Percentiles rank a stretch among this genome's conserved stretches.
phyloP scores from a whole-genome alignment of 1,140 invertebrate genomes.

The Yoshiicerus persimilis region DNA sequence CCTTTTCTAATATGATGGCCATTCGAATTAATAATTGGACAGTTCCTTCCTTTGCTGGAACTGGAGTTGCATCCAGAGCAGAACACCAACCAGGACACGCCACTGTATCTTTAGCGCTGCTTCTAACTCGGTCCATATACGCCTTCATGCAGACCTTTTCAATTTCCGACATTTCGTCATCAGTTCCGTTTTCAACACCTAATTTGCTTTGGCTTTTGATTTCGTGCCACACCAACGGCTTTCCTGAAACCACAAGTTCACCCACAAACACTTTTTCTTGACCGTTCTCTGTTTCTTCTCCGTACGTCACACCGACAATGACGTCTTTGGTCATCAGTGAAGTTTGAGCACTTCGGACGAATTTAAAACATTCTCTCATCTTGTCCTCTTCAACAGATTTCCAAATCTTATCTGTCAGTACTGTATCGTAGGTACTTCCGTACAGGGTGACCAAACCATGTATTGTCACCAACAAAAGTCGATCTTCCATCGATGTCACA shows the following conservation, averaged over 20 bases:
- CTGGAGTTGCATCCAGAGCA: not conserved
- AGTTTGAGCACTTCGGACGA: not conserved
- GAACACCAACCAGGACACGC: not conserved
- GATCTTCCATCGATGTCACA: slow-evolving; percentile 18
- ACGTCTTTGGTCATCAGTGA: not conserved
- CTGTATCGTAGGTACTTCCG: not conserved
- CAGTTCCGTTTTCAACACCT: not conserved
- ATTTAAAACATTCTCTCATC: slow-evolving; percentile 23
- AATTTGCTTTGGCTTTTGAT: not conserved
- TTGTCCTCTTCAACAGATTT: not conserved
- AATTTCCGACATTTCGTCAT: not conserved
- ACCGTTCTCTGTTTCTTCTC: not conserved
- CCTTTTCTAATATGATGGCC: not conserved
- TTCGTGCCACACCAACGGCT: not conserved
- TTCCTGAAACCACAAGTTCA: not conserved
- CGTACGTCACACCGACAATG: slow-evolving; percentile 28
- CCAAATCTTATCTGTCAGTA: not conserved
- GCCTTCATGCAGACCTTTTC: not conserved
- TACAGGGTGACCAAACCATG: slow-evolving; percentile 25
- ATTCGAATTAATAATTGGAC: not conserved
- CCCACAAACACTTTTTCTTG: not conserved
- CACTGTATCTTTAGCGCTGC: not conserved
- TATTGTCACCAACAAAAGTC: slow-evolving; percentile 25
- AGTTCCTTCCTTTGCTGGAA: not conserved
- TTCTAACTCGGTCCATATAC: not conserved